Conservation (phyloP, 2,888 invertebrate species). For the Noctua pronuba region DNA sequence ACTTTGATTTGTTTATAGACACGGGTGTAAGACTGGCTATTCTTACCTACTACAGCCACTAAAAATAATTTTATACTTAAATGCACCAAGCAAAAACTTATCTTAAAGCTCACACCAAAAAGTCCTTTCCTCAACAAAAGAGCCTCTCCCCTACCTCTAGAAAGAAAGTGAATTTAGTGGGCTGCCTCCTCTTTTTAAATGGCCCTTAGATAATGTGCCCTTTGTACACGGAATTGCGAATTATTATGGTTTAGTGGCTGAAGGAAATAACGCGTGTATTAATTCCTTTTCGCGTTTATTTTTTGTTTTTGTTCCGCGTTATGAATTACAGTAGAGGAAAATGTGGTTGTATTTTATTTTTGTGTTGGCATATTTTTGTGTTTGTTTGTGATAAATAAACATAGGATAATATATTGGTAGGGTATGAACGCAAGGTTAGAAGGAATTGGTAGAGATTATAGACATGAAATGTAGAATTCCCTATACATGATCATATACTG, state of each 20-base stretch:
- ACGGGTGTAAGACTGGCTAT: background rate
- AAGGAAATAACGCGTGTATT: conserved; percentile 70
- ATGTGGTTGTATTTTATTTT: background rate
- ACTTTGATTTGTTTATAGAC: background rate
- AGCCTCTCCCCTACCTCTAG: conserved; percentile 45
- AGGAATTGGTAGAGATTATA: background rate
- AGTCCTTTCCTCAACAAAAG: conserved; percentile 26
- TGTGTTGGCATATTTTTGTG: background rate
- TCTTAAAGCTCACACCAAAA: background rate
- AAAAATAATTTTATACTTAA: background rate
- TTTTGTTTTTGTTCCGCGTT: conserved; percentile 23
- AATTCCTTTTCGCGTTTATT: conserved; percentile 48
- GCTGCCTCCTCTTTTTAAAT: conserved; percentile 69
- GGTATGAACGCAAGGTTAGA: background rate
- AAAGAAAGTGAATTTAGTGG: conserved; percentile 65
- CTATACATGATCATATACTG: background rate
- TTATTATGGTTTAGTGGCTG: conserved; percentile 78
- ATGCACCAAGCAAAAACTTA: background rate
- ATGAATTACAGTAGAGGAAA: conserved; percentile 19
- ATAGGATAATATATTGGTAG: background rate
- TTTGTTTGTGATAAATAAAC: background rate
- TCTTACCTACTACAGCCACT: background rate
- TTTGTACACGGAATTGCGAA: conserved; percentile 81
- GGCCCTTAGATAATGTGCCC: conserved; percentile 74
- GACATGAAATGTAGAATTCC: background rate